A percentile compares a stretch with the other conserved stretches of the same genome.
phyloP scores from a whole-genome alignment of 2,113 vertebrate genomes.

The Bucco capensis region DNA sequence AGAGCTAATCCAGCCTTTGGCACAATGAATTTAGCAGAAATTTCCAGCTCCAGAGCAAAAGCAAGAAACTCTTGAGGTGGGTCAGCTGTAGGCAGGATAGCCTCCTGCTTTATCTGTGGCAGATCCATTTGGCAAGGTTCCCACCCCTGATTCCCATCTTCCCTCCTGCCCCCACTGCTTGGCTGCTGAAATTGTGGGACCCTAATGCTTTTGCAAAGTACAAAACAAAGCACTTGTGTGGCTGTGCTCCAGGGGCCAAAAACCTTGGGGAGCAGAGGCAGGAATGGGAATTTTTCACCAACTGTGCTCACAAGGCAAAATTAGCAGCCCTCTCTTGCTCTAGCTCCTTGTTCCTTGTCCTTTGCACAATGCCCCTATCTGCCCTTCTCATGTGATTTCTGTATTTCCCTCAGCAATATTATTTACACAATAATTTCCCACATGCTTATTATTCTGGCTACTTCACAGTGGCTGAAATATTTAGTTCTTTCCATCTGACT shows the following conservation, averaged over 20 bases:
- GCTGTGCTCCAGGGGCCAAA: not conserved
- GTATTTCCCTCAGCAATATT: constrained; percentile 1
- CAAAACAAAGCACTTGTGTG: fast-evolving
- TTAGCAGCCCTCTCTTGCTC: not conserved
- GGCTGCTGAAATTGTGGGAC: fast-evolving
- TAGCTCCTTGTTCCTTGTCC: not conserved
- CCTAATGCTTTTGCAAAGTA: not conserved
- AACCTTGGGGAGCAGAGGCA: not conserved
- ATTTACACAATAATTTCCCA: constrained; percentile 30
- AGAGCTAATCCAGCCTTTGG: not conserved
- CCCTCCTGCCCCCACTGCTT: not conserved
- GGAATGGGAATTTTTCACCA: not conserved
- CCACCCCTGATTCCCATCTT: not conserved
- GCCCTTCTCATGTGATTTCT: constrained; percentile 12
- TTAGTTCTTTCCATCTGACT: constrained; percentile 48
- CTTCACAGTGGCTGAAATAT: not conserved
- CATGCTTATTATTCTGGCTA: constrained; percentile 21
- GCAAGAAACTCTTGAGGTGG: not conserved
- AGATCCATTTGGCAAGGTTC: not conserved
- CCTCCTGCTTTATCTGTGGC: not conserved
- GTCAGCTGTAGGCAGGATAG: not conserved
- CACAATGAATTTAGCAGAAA: not conserved
- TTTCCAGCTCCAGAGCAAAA: constrained; percentile 2
- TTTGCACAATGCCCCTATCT: constrained; percentile 14
- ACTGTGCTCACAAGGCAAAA: not conserved